phyloP scores from a whole-genome alignment of 2,888 invertebrate genomes.

The Amorpha juglandis region DNA sequence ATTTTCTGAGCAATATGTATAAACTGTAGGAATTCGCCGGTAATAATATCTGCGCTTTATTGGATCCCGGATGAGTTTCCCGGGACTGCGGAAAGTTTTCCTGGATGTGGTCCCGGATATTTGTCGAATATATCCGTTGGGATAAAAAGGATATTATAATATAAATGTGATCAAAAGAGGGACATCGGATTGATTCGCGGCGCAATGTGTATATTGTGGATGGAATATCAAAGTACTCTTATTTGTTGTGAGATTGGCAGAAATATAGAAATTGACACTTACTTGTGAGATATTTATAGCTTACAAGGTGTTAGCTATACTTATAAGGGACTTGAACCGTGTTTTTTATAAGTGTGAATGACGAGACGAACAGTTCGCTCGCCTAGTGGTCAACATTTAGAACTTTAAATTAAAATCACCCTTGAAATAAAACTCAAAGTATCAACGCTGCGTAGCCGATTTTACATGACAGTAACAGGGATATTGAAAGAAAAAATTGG shows the following conservation, averaged over 20 bases:
- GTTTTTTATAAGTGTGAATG: too few relatives aligned
- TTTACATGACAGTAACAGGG: too few relatives aligned
- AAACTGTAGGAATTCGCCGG: not conserved
- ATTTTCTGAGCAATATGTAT: not conserved
- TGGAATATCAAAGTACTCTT: not conserved
- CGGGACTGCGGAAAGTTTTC: constrained; percentile 25
- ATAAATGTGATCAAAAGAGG: not conserved
- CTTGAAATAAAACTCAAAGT: too few relatives aligned
- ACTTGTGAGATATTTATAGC: not conserved
- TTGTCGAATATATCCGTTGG: not conserved
- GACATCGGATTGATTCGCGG: not conserved
- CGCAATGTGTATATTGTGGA: not conserved
- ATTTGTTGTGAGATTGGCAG: not conserved
- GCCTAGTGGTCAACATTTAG: too few relatives aligned
- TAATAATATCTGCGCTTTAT: constrained; percentile 3
- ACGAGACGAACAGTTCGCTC: too few relatives aligned
- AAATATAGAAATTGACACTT: not conserved
- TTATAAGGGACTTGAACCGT: too few relatives aligned
- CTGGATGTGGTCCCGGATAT: constrained; percentile 28
- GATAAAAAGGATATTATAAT: constrained; percentile 8
- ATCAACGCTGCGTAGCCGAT: too few relatives aligned
- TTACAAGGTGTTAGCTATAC: not conserved
- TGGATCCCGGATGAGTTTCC: constrained; percentile 41
- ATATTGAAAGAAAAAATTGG: too few relatives aligned
- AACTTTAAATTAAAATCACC: too few relatives aligned